phyloP scores from a whole-genome alignment of 2,113 vertebrate species.

The Sprattus sprattus region DNA sequence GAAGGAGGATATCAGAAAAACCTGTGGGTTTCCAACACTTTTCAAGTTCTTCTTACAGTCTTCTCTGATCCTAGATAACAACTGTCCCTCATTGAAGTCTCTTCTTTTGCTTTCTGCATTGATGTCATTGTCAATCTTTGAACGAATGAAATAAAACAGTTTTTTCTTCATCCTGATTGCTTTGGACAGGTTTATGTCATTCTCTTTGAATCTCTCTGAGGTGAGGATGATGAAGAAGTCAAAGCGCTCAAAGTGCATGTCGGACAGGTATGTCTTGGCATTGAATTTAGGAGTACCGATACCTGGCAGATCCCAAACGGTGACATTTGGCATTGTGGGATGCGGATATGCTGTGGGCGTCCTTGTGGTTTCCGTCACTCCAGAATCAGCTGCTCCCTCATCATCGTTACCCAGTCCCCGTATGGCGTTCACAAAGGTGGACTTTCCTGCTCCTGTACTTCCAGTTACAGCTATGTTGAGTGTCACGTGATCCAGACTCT shows the following conservation, averaged over 20 bases:
- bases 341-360: neutral
- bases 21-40: neutral
- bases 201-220: conserved; percentile 15
- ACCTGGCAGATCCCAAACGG: neutral
- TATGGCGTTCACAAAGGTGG: conserved; percentile 67
- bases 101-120: conserved; percentile 2
- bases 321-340: conserved; percentile 8
- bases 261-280: neutral
- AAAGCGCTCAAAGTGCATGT: neutral
- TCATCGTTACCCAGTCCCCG: conserved; percentile 61
- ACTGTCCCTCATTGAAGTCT: neutral
- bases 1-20: neutral
- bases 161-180: neutral
- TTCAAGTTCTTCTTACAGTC: conserved; percentile 10
- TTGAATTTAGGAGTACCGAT: neutral
- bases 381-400: conserved; percentile 41
- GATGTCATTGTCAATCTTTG: conserved; percentile 10
- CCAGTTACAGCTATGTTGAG: conserved; percentile 66
- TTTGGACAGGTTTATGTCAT: conserved; percentile 8
- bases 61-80: neutral
- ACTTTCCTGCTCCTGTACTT: conserved; percentile 64
- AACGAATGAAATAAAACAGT: conserved; percentile 2
- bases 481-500: neutral
- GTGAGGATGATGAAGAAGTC: conserved; percentile 9
- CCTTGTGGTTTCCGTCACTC: neutral